Evolutionary conservation across 92 coral and sea anemone genomes (phyloP).

Genomic region (Isaurus tuberculatus): DNA sequence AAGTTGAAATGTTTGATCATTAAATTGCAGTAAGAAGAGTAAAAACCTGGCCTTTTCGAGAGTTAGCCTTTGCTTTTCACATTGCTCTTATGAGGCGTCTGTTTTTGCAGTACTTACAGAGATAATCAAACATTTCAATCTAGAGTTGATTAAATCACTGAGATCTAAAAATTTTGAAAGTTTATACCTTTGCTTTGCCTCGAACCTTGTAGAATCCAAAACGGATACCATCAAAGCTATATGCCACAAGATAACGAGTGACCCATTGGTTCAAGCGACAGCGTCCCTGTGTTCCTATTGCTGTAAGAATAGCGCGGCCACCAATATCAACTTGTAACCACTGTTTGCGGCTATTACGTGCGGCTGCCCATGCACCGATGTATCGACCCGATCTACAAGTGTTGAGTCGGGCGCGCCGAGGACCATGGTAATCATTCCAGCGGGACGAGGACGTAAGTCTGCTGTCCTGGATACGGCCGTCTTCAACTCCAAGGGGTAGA

Average conservation of each 20-base stretch:
- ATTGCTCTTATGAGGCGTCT: too few species aligned
- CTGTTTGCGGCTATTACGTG: conserved; percentile 61
- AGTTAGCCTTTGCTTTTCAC: too few species aligned
- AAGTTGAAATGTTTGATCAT: too few species aligned
- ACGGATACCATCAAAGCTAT: conserved; percentile 66
- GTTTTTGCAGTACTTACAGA: too few species aligned
- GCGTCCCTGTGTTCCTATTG: conserved; percentile 87
- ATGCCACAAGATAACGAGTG: conserved; percentile 67
- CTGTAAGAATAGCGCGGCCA: conserved; percentile 58
- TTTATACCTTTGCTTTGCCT: conserved; percentile 75
- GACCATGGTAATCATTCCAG: conserved; percentile 67
- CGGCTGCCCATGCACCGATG: conserved; percentile 90
- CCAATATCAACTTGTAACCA: conserved; percentile 89
- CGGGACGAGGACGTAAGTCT: conserved; percentile 75
- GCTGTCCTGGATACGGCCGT: conserved; percentile 73
- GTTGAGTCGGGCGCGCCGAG: conserved; percentile 70
- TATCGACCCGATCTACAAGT: conserved; percentile 58
- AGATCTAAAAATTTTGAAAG: background rate
- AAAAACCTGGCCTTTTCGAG: too few species aligned
- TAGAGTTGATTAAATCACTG: too few species aligned
- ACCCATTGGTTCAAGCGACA: conserved; percentile 81
- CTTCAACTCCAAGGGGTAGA: conserved; percentile 83
- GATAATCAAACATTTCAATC: too few species aligned
- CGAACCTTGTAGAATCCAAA: conserved; percentile 68
- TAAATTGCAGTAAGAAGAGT: too few species aligned